Evolutionary conservation across 2,888 invertebrate genomes (phyloP).

Genomic region (Cepaea hortensis): DNA sequence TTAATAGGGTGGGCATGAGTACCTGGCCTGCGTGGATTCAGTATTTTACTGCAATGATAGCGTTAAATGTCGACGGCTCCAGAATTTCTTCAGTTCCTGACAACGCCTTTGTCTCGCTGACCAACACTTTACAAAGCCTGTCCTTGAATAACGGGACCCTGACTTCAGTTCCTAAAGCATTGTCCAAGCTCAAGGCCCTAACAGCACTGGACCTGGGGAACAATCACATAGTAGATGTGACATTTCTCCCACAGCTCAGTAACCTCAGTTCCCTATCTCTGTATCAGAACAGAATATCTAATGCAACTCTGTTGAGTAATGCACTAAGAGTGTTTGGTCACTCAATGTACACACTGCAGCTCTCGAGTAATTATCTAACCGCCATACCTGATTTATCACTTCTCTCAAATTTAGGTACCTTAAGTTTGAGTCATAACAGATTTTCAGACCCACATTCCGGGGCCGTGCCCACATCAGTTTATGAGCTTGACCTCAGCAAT

Average conservation of each 20-base stretch:
- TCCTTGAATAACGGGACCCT: neutral
- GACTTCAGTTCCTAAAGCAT: neutral
- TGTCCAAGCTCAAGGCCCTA: neutral
- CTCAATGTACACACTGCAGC: neutral
- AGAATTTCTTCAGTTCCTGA: neutral
- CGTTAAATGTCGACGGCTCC: neutral
- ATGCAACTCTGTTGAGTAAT: neutral
- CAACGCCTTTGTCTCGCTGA: neutral
- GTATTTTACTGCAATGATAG: neutral
- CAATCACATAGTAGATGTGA: neutral
- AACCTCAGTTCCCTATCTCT: neutral
- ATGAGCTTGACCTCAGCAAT: neutral
- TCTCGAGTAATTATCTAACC: neutral
- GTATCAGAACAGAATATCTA: neutral
- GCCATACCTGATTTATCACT: neutral
- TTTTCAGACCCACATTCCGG: neutral
- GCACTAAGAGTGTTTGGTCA: neutral
- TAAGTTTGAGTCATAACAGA: neutral
- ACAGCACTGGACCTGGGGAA: neutral
- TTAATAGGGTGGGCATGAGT: neutral
- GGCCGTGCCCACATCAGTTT: neutral
- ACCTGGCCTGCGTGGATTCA: constrained; percentile 16
- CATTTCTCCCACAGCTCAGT: neutral
- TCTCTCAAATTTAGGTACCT: neutral
- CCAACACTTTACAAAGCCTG: neutral